phyloP scores from a whole-genome alignment of 2,113 vertebrate species.

The Seriola rivoliana region DNA sequence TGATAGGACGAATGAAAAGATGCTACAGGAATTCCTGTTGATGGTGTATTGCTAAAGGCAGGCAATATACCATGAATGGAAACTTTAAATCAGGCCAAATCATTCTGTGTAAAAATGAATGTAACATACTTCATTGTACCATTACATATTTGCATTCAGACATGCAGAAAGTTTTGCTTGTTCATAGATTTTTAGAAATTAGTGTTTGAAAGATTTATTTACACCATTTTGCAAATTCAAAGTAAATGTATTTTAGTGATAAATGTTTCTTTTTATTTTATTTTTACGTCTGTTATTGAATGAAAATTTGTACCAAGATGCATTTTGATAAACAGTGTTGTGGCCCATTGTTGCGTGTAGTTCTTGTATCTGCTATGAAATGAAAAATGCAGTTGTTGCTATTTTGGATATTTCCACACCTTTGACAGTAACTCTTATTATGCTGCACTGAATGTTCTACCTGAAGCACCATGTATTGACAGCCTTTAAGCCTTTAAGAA shows the following conservation, averaged over 20 bases:
- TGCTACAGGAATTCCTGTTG: background rate
- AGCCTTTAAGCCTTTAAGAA: conserved; percentile 21
- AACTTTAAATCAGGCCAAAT: background rate
- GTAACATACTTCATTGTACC: background rate
- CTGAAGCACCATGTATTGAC: conserved; percentile 34
- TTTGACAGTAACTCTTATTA: conserved; percentile 51
- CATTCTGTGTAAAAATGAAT: conserved; percentile 2
- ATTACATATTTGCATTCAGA: background rate
- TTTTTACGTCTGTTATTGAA: conserved; percentile 46
- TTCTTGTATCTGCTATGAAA: conserved; percentile 83
- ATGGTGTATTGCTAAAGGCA: background rate
- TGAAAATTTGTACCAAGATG: conserved; percentile 31
- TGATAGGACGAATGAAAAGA: conserved; percentile 7
- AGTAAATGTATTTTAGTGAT: conserved; percentile 53
- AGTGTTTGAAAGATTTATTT: conserved; percentile 54
- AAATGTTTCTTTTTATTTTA: conserved; percentile 53
- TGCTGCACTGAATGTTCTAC: conserved; percentile 48
- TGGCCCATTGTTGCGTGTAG: conserved; percentile 83
- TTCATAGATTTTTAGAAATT: conserved; percentile 41
- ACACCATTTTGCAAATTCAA: conserved; percentile 56
- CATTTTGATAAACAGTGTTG: conserved; percentile 54
- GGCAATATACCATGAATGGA: background rate
- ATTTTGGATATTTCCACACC: conserved; percentile 72
- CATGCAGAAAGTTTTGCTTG: conserved; percentile 35
- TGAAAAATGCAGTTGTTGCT: conserved; percentile 86